phyloP scores from a whole-genome alignment of 1,140 invertebrate genomes.

The Holcopasites calliopsidis region DNA sequence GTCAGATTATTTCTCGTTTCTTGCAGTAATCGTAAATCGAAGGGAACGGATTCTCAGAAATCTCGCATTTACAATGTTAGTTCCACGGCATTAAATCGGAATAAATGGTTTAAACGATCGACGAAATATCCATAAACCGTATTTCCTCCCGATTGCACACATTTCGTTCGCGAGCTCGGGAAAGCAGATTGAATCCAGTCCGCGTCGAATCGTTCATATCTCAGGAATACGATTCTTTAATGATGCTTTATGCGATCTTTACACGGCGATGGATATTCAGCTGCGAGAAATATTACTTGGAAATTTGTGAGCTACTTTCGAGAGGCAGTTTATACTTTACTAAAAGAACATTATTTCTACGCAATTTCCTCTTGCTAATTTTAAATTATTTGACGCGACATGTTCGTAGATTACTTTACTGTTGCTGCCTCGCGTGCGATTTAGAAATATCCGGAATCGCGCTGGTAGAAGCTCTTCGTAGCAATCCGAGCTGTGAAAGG shows the following conservation, averaged over 20 bases:
- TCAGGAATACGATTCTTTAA: conserved; percentile 47
- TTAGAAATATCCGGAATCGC: neutral
- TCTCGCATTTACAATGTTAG: too few relatives aligned
- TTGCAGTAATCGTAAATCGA: too few relatives aligned
- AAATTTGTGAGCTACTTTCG: conserved; percentile 8
- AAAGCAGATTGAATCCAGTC: conserved; percentile 5
- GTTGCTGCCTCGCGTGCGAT: conserved; percentile 18
- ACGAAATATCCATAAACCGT: conserved; percentile 31
- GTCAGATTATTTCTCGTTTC: too few relatives aligned
- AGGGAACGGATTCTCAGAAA: too few relatives aligned
- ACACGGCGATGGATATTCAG: neutral
- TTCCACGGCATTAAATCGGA: too few relatives aligned
- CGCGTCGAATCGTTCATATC: conserved; percentile 27
- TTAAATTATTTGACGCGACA: conserved; percentile 15
- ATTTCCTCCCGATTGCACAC: neutral
- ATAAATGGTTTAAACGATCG: neutral
- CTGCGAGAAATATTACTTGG: neutral
- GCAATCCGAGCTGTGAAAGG: too few relatives aligned
- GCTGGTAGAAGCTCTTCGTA: neutral
- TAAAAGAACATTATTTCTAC: conserved; percentile 19
- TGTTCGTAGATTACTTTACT: conserved; percentile 13
- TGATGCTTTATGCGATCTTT: conserved; percentile 41
- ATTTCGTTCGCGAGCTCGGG: neutral
- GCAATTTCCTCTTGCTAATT: conserved; percentile 12
- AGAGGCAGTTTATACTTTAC: neutral